Conservation (phyloP, 2,113 vertebrate species). For the Toxotes chatareus region DNA sequence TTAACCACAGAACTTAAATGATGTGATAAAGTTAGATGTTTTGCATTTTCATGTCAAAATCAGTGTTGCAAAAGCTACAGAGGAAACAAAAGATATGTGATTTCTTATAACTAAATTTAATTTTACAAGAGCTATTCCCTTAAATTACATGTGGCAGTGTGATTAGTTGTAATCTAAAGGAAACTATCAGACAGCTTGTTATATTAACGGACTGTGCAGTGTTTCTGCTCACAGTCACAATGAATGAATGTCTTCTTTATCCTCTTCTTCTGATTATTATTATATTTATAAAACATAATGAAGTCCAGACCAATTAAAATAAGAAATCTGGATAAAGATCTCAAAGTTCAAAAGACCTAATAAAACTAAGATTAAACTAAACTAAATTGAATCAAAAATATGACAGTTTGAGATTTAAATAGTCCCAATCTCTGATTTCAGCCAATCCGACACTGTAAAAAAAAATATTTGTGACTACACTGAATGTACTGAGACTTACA, state of each 20-base stretch:
- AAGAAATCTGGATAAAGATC: too few relatives aligned
- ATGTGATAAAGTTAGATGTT: not conserved
- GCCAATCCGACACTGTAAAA: not conserved
- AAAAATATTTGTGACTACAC: not conserved
- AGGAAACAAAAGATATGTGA: not conserved
- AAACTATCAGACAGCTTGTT: not conserved
- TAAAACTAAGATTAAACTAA: too few relatives aligned
- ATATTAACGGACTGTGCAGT: not conserved
- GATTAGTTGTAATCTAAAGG: not conserved
- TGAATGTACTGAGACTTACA: constrained; percentile 83
- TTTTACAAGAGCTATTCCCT: not conserved
- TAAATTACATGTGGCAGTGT: constrained; percentile 1
- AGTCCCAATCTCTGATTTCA: not conserved
- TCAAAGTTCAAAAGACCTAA: not conserved
- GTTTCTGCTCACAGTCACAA: not conserved
- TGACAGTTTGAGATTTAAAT: not conserved
- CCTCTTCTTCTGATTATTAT: too few relatives aligned
- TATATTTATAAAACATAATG: too few relatives aligned
- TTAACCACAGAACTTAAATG: not conserved
- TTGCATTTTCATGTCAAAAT: not conserved
- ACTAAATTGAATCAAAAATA: not conserved
- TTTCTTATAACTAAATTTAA: not conserved
- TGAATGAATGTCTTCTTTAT: too few relatives aligned
- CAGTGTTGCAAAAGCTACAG: not conserved
- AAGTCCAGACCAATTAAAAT: too few relatives aligned